Evolutionary conservation across 2,113 vertebrate species (phyloP).

Genomic region (Machaerirhynchus nigripectus): DNA sequence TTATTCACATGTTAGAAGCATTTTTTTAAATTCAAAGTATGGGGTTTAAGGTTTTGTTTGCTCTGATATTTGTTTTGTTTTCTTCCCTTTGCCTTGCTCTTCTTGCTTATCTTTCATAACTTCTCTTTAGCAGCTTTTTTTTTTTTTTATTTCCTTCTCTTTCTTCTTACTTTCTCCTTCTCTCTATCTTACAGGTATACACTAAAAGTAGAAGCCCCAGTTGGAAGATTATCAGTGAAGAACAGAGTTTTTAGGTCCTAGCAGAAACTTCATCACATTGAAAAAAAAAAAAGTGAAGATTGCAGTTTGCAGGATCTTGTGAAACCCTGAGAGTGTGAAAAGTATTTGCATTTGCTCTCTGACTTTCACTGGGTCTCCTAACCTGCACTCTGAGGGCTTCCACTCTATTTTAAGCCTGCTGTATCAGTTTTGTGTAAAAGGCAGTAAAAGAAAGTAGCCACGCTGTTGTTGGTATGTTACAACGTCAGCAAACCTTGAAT

Average conservation of each 20-base stretch:
- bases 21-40: background rate
- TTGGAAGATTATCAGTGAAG: constrained; percentile 41
- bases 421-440: background rate
- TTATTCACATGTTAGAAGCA: background rate
- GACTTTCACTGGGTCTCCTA: background rate
- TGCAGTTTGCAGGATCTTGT: constrained; percentile 26
- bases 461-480: background rate
- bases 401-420: background rate
- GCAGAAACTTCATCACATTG: constrained; percentile 19
- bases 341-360: background rate
- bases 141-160: background rate
- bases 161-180: background rate
- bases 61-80: background rate
- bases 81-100: background rate
- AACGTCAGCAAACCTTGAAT: constrained; percentile 41
- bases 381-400: background rate
- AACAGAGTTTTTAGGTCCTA: constrained; percentile 10
- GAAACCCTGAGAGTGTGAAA: constrained; percentile 3
- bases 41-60: background rate
- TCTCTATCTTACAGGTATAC: constrained; percentile 43
- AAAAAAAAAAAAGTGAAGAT: background rate
- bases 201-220: constrained; percentile 27
- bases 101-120: background rate
- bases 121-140: background rate
- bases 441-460: background rate